These are phyloP conservation scores for Calcarius lapponicus DNA, from an alignment of 2,797 vertebrate species.

Conservation along the genomic window DNA sequence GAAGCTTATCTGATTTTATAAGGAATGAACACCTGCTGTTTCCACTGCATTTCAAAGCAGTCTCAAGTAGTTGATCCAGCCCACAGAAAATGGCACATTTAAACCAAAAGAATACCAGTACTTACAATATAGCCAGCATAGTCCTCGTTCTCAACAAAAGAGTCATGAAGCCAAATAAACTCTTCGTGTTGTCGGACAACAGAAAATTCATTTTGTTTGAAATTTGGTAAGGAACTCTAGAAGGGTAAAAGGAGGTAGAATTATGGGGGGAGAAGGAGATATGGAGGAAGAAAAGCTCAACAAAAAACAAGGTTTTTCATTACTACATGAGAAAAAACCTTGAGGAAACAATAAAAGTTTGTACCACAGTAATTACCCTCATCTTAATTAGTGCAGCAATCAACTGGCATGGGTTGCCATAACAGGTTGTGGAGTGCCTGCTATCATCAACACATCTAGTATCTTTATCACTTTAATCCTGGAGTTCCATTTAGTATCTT, in stretches of 20 bases:
- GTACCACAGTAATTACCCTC: not conserved
- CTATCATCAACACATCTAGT: not conserved
- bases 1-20: not conserved
- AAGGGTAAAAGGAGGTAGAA: slow-evolving; percentile 11
- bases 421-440: not conserved
- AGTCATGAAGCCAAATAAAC: slow-evolving; percentile 99
- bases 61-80: not conserved
- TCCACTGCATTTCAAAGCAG: not conserved
- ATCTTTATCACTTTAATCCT: not conserved
- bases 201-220: slow-evolving; percentile 98
- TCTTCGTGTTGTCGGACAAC: slow-evolving; percentile 98
- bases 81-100: not conserved
- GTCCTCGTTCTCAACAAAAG: slow-evolving; percentile 96
- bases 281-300: not conserved
- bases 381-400: not conserved
- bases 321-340: not conserved
- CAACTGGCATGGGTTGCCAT: not conserved
- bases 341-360: not conserved
- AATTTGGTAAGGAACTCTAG: slow-evolving; percentile 96
- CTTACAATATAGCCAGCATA: slow-evolving; percentile 98
- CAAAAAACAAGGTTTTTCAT: not conserved
- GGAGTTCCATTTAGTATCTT: not conserved
- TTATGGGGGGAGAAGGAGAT: not conserved
- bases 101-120: slow-evolving; percentile 35
- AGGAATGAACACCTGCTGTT: not conserved